Evolutionary conservation across 2,888 invertebrate species (phyloP).

Genomic region (Limenitis camilla): DNA sequence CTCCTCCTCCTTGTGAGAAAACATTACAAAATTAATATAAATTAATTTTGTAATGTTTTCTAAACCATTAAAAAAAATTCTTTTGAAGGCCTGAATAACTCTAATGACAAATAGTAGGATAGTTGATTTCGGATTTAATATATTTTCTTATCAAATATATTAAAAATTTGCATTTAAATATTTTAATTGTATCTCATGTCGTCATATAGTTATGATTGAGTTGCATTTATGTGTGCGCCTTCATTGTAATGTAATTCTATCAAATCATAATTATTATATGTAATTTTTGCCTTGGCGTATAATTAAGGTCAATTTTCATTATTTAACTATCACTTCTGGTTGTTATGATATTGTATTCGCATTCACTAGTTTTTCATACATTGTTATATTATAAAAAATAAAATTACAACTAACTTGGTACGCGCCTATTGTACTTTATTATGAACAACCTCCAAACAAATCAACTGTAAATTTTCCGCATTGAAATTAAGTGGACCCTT

Average conservation of each 20-base stretch:
- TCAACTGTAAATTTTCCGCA: constrained; percentile 20
- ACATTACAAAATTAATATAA: no score
- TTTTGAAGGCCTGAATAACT: no score
- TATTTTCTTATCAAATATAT: no score
- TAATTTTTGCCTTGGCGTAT: constrained; percentile 19
- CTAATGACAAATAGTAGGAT: background rate
- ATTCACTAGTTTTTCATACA: constrained; percentile 9
- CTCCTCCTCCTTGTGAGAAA: no score
- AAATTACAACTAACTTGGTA: background rate
- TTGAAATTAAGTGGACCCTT: constrained; percentile 4
- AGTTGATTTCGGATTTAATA: no score
- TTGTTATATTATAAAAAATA: constrained; percentile 7
- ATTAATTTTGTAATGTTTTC: no score
- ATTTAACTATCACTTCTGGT: constrained; percentile 21
- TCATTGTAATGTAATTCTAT: background rate
- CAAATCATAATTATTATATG: constrained; percentile 1
- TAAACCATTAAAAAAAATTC: no score
- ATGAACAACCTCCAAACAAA: constrained; percentile 9
- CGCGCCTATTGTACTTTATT: constrained; percentile 8
- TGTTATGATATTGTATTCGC: background rate
- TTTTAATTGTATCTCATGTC: no score
- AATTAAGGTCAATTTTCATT: constrained; percentile 22
- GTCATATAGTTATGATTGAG: constrained; percentile 14
- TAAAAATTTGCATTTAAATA: no score
- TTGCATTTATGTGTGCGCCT: background rate